Evolutionary conservation across 2,888 invertebrate genomes (phyloP), one percentile per base, ranked within the genome.

Genomic region (Belgica antarctica): DNA sequence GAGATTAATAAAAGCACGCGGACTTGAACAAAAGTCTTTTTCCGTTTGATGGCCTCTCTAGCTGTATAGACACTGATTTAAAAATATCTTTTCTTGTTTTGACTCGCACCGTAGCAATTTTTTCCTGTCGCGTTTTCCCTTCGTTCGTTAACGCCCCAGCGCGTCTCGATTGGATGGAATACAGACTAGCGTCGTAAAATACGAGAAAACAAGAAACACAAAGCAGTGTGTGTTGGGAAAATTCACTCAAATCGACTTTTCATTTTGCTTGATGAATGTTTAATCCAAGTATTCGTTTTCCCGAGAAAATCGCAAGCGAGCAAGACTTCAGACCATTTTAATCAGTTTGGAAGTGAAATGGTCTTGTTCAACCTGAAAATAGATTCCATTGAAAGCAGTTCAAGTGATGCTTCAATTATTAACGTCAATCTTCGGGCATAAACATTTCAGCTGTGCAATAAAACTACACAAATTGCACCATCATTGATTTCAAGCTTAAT

Each of bases 241-340:
- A 46, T 46, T 25, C n/a, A 65, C 36, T 41, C 31, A 68, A 57
- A 68, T 68, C 68, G 68, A 68, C 68, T 68, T 68, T 68, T 68
- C 68, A 68, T 68, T 68, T 68, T 57, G 7, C 22, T 31, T 68
- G 68, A 68, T 68, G 68, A 68, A 68, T 68, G 47, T 24, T 57
- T 47, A 22, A 22, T 7, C 12, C 12, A 52, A 24, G n/a, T n/a
- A n/a, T n/a, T n/a, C n/a, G n/a, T 41, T 10, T 41, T 41, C 31
- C 10, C 31, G 31, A 10, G 4, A 7, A 31, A 31, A 31, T 31
- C 10, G 57, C 22, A 57, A 57, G 22, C 17, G 57, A 52, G 22
- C 2, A 4, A 52, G 61, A n/a, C n/a, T n/a, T n/a, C n/a, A n/a
- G n/a, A n/a, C n/a, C n/a, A n/a, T n/a, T n/a, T n/a, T n/a, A n/a